These are phyloP conservation scores for Sinocyclocheilus anshuiensis DNA, from an alignment of 2,113 vertebrate genomes.

Conservation along the genomic window DNA sequence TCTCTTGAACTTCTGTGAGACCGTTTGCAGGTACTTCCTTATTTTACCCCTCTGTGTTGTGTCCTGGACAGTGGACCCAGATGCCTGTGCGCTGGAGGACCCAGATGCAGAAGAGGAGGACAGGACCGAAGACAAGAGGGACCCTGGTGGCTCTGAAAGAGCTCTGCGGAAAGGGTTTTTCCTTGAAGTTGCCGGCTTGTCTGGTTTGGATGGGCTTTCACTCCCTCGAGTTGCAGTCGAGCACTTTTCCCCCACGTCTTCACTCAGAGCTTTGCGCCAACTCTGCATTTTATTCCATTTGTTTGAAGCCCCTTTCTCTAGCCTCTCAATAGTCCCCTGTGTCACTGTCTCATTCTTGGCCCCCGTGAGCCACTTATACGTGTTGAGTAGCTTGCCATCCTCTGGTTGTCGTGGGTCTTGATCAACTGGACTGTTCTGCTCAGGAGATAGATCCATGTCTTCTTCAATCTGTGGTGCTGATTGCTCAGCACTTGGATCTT, in stretches of 20 bases:
- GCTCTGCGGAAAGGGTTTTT: constrained; percentile 86
- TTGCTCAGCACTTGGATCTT: constrained; percentile 66
- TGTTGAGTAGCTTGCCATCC: constrained; percentile 65
- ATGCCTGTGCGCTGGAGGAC: constrained; percentile 55
- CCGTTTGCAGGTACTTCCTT: constrained; percentile 78
- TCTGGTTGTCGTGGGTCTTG: constrained; percentile 53
- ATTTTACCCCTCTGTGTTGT: constrained; percentile 68
- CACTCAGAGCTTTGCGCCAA: constrained; percentile 82
- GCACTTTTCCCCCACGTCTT: constrained; percentile 67
- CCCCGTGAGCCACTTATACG: constrained; percentile 77
- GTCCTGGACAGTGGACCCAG: constrained; percentile 60
- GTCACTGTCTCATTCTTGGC: constrained; percentile 58
- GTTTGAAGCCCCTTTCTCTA: constrained; percentile 67
- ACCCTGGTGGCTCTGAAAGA: constrained; percentile 78
- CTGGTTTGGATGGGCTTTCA: constrained; percentile 46
- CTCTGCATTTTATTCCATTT: constrained; percentile 80
- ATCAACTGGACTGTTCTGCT: constrained; percentile 57
- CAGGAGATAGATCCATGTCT: constrained; percentile 50
- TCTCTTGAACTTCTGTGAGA: constrained; percentile 78
- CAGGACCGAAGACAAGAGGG: constrained; percentile 60
- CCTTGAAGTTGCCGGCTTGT: constrained; percentile 50
- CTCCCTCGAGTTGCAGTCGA: constrained; percentile 13
- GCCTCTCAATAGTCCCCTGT: constrained; percentile 54
- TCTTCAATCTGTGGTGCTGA: constrained; percentile 56
- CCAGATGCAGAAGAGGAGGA: constrained; percentile 46